Conservation (phyloP, 64 coral and sea anemone genomes). For the Anthopleura sola region DNA sequence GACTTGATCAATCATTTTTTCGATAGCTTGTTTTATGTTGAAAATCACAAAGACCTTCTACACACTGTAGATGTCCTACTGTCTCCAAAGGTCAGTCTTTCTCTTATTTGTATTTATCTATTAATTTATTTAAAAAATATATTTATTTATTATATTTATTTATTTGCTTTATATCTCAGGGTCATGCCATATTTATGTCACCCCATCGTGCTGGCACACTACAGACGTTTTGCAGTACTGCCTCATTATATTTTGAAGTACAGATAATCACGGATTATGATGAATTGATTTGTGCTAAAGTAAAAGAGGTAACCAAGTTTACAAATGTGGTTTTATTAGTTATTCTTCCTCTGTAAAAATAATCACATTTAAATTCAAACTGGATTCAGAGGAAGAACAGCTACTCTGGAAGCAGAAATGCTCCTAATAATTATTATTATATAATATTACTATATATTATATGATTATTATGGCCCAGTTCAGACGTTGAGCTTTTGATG, state of each 20-base stretch:
- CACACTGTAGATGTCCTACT: neutral
- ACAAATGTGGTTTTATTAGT: neutral
- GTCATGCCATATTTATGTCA: conserved; percentile 34
- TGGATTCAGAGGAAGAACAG: too few relatives aligned
- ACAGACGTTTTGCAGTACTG: conserved; percentile 49
- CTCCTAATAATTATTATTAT: too few relatives aligned
- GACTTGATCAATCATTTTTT: neutral
- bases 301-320: conserved; percentile 5
- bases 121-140: neutral
- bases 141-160: neutral
- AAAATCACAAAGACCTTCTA: conserved; percentile 16
- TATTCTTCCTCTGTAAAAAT: neutral
- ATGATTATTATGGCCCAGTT: too few relatives aligned
- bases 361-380: too few relatives aligned
- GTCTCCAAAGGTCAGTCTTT: neutral
- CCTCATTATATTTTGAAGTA: conserved; percentile 14
- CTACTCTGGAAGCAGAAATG: too few relatives aligned
- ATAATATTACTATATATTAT: too few relatives aligned
- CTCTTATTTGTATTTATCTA: neutral
- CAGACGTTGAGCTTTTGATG: too few relatives aligned
- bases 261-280: conserved; percentile 34
- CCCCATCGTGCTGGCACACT: conserved; percentile 37
- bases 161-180: neutral
- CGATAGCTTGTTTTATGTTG: conserved; percentile 23
- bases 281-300: conserved; percentile 13